These are phyloP conservation scores for Esperia sulphurella DNA, from an alignment of 2,888 invertebrate genomes.

Conservation along the genomic window DNA sequence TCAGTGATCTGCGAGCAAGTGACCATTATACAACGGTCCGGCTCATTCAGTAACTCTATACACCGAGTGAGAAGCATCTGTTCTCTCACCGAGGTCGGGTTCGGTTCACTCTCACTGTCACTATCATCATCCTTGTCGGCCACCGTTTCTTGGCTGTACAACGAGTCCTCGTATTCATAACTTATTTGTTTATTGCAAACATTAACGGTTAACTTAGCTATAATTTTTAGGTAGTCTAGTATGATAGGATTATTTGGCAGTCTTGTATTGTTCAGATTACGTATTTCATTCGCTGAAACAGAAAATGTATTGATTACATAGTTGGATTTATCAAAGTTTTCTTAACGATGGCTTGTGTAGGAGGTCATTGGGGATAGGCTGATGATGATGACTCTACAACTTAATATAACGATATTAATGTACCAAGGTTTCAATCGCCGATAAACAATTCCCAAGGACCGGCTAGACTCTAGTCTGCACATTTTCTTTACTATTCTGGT, in stretches of 20 bases:
- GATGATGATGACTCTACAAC: too few species aligned
- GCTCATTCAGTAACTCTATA: conserved; percentile 83
- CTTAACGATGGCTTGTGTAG: too few species aligned
- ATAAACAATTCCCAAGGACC: too few species aligned
- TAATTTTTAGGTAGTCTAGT: conserved; percentile 62
- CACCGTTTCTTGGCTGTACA: conserved; percentile 63
- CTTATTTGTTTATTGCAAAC: conserved; percentile 67
- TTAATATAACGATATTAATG: too few species aligned
- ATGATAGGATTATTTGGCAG: conserved; percentile 77
- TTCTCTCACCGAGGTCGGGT: conserved; percentile 66
- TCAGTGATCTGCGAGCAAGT: conserved; percentile 74
- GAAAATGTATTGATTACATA: background rate
- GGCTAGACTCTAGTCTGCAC: too few species aligned
- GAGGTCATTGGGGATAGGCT: too few species aligned
- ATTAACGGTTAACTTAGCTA: conserved; percentile 63
- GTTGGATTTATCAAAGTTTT: too few species aligned
- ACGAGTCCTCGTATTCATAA: conserved; percentile 66
- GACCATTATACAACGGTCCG: conserved; percentile 55
- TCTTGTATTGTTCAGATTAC: conserved; percentile 70
- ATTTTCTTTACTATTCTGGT: too few species aligned
- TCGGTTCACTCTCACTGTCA: conserved; percentile 76
- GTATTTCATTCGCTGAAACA: conserved; percentile 65
- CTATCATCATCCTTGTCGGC: conserved; percentile 80
- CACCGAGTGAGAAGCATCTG: conserved; percentile 74
- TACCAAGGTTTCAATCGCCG: too few species aligned